Conservation (phyloP, 2,113 vertebrate species). For the Hippocampus barbouri region DNA sequence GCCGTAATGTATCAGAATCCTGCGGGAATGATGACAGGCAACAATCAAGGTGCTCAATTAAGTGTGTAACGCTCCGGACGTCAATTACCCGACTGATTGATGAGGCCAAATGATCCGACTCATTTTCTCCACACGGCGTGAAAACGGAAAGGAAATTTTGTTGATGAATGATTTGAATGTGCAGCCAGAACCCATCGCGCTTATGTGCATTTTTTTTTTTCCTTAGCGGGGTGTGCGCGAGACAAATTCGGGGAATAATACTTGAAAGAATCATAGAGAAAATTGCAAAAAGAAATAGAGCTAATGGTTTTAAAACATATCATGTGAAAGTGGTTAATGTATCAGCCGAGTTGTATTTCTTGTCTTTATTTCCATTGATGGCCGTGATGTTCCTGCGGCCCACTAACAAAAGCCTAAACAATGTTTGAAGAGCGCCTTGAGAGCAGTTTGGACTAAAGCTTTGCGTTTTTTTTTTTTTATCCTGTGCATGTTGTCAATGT, state of each 20-base stretch:
- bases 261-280: not conserved
- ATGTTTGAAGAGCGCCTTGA: constrained; percentile 69
- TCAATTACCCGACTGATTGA: constrained; percentile 94
- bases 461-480: constrained; percentile 65
- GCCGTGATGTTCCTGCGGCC: constrained; percentile 61
- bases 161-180: constrained; percentile 80
- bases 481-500: constrained; percentile 68
- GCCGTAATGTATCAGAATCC: constrained; percentile 60
- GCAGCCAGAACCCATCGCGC: constrained; percentile 50
- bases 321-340: constrained; percentile 43
- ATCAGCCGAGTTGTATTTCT: constrained; percentile 54
- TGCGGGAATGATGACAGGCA: constrained; percentile 74
- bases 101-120: constrained; percentile 89
- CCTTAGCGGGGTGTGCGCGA: not conserved
- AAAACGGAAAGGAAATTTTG: constrained; percentile 76
- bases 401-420: constrained; percentile 62
- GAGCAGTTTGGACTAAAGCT: constrained; percentile 64
- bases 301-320: not conserved
- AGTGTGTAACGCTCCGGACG: constrained; percentile 91
- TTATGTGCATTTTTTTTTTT: not conserved
- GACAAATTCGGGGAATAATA: not conserved
- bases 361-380: constrained; percentile 56
- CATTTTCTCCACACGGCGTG: constrained; percentile 84
- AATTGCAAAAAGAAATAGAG: not conserved
- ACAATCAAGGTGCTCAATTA: constrained; percentile 89